Percentiles rank a stretch among this genome's conserved stretches.
Evolutionary conservation across 2,797 vertebrate species (phyloP).

Genomic region (Brachyalestes nurse): DNA sequence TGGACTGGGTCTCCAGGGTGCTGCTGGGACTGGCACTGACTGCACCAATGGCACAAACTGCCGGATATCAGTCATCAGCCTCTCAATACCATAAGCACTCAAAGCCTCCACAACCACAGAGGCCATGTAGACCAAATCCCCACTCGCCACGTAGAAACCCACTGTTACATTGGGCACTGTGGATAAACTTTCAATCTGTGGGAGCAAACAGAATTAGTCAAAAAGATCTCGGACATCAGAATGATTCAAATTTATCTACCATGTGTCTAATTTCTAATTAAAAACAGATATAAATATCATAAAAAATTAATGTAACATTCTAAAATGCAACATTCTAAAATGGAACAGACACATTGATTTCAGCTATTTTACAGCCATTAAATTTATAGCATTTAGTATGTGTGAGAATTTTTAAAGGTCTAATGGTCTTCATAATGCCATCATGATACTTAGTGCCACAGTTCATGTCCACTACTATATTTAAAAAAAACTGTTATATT

Average conservation of each 20-base stretch:
- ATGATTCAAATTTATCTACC: neutral
- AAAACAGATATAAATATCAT: too few species aligned
- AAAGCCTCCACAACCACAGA: slow-evolving; percentile 85
- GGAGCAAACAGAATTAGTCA: slow-evolving; percentile 4
- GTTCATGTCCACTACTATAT: too few species aligned
- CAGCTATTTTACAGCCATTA: too few species aligned
- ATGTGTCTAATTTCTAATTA: neutral
- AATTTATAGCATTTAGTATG: too few species aligned
- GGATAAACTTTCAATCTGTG: slow-evolving; percentile 81
- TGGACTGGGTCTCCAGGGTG: slow-evolving; percentile 85
- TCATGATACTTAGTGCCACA: too few species aligned
- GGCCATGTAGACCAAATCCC: slow-evolving; percentile 85
- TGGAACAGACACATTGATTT: too few species aligned
- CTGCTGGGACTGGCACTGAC: slow-evolving; percentile 84
- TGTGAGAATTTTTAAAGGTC: too few species aligned
- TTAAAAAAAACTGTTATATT: too few species aligned
- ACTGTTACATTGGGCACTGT: slow-evolving; percentile 89
- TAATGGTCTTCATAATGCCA: too few species aligned
- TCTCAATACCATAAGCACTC: slow-evolving; percentile 84
- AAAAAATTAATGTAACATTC: too few species aligned
- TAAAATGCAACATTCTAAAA: too few species aligned
- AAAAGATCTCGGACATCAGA: neutral
- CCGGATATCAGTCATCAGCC: slow-evolving; percentile 88
- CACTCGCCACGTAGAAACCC: slow-evolving; percentile 88
- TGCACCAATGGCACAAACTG: slow-evolving; percentile 89